Conservation (phyloP, 2,113 vertebrate species). For the Malaclemys terrapin region DNA sequence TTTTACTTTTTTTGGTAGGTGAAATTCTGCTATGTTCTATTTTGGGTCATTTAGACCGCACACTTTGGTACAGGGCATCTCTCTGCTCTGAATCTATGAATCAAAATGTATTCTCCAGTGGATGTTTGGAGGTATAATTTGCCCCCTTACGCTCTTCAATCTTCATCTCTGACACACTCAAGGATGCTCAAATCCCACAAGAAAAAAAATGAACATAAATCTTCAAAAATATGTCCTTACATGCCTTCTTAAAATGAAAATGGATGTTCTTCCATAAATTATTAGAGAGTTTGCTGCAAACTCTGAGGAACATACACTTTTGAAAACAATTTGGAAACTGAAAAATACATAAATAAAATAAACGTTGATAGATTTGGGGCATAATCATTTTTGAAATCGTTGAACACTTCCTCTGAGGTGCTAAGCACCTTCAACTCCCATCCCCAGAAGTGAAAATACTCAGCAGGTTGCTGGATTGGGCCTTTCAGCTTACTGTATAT, state of each 20-base stretch:
- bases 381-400: neutral
- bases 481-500: neutral
- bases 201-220: conserved; percentile 45
- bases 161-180: conserved; percentile 68
- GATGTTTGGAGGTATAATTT: conserved; percentile 38
- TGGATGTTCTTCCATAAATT: conserved; percentile 58
- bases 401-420: neutral
- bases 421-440: neutral
- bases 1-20: neutral
- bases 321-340: conserved; percentile 25
- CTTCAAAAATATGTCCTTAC: conserved; percentile 57
- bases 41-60: conserved; percentile 15
- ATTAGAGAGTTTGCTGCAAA: conserved; percentile 44
- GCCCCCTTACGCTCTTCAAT: conserved; percentile 33
- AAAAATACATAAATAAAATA: conserved; percentile 32
- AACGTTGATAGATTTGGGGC: neutral
- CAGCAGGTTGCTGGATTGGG: neutral
- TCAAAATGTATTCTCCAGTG: conserved; percentile 31
- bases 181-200: conserved; percentile 56
- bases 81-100: conserved; percentile 33
- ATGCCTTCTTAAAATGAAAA: conserved; percentile 59
- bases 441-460: neutral
- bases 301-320: conserved; percentile 17
- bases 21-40: neutral
- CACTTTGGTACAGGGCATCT: conserved; percentile 47